Evolutionary conservation across 2,797 vertebrate genomes (phyloP), one percentile per base, ranked within the genome.

Genomic region (Chiropotes sagulatus): DNA sequence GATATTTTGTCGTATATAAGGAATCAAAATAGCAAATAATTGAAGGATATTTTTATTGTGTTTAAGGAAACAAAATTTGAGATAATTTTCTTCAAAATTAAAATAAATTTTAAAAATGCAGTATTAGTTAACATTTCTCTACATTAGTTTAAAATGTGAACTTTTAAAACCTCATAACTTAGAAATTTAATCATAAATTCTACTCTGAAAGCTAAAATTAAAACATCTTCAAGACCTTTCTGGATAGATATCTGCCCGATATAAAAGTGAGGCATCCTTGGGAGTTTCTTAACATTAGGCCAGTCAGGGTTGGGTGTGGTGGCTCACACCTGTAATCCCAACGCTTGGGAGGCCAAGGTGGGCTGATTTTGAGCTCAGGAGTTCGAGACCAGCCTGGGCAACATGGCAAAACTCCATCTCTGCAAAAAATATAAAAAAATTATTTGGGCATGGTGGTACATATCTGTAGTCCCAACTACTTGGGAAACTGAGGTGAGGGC

Each of bases 21-120:
- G 64, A 96, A 92, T 96, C 57, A 93, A 84, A 95, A 90, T 96
- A 86, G 2, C 95, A n/a, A 97, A 85, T 89, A 87, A 88, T 90
- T 78, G 92, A 80, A 10, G 36, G 20, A 9, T 76, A 78, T 76
- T 93, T 95, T 85, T 70, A 52, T 97, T 81, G 6, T 48, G 36
- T 93, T 79, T 64, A 80, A 93, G 30, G 83, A 93, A 95, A 96
- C 11, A 88, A 85, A 89, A 48, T 84, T 96, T 90, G 57, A 39
- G 52, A 61, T 91, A 82, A 48, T 93, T 81, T 95, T 92, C 61
- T 95, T 93, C 58, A 90, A 72, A 97, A 76, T 44, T 90, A 73
- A 94, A 97, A 72, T 88, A 9, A 48, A 9, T 75, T 92, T 94
- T 30, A 64, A 88, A 94, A 50, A 91, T 41, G 72, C 22, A 41